Percentiles rank a stretch among this genome's conserved stretches.
Evolutionary conservation across 1,140 invertebrate species (phyloP).

Genomic region (Drosophila sechellia): DNA sequence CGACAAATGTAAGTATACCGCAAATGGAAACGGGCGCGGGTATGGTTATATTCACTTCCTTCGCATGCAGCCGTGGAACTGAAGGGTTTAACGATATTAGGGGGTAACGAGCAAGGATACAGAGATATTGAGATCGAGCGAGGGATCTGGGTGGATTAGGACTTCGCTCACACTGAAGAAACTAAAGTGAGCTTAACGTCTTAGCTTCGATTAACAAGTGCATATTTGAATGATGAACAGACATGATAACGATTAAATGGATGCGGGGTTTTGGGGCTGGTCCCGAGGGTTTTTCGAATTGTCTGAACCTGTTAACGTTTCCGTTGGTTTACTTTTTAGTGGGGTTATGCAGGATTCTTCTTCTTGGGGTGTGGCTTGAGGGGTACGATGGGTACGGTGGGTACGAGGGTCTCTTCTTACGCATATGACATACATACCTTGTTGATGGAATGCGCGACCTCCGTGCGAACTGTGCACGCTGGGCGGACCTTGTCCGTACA

Average conservation of each 20-base stretch:
- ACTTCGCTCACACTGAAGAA: conserved; percentile 16
- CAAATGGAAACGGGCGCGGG: not conserved
- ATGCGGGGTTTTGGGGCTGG: conserved; percentile 7
- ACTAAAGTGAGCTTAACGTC: conserved; percentile 9
- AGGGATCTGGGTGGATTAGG: not conserved
- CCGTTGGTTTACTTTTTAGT: conserved; percentile 15
- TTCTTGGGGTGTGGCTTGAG: not conserved
- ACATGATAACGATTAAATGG: conserved; percentile 50
- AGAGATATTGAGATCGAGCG: conserved; percentile 19
- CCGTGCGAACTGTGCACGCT: conserved; percentile 92
- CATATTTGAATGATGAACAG: conserved; percentile 39
- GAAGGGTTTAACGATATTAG: conserved; percentile 19
- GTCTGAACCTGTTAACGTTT: conserved; percentile 5
- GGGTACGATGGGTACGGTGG: not conserved
- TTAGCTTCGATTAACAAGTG: conserved; percentile 21
- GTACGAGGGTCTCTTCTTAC: conserved; percentile 26
- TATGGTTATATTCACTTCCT: conserved; percentile 15
- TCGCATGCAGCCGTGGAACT: conserved; percentile 23
- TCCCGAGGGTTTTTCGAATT: conserved; percentile 30
- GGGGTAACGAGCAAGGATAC: conserved; percentile 25
- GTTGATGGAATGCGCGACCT: conserved; percentile 89
- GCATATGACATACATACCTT: conserved; percentile 88
- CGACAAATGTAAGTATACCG: not conserved
- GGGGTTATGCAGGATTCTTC: conserved; percentile 21
- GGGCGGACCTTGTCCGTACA: conserved; percentile 94